Conservation (phyloP, 2,113 vertebrate species). For the Ceyx melanurus region DNA sequence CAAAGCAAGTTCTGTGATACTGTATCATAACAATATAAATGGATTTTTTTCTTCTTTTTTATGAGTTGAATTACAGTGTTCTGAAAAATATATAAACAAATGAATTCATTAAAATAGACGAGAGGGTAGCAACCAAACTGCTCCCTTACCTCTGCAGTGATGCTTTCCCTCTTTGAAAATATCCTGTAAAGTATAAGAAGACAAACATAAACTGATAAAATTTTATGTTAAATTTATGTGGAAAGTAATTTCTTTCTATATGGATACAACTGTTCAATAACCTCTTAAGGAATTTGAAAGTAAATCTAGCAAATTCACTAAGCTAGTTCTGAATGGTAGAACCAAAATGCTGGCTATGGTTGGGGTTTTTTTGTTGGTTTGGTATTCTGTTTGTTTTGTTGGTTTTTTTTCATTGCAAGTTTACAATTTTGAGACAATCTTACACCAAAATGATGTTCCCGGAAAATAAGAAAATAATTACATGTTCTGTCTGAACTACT, state of each 20-base stretch:
- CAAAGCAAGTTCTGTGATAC: not conserved
- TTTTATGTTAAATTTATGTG: conserved; percentile 58
- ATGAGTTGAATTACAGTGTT: not conserved
- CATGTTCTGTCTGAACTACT: conserved; percentile 63
- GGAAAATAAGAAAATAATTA: conserved; percentile 72
- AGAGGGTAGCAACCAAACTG: not conserved
- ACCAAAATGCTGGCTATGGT: not conserved
- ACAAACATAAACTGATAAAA: not conserved
- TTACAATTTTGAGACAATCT: conserved; percentile 32
- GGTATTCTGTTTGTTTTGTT: not conserved
- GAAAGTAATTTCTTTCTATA: conserved; percentile 63
- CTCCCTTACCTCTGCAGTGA: not conserved
- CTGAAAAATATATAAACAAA: not conserved
- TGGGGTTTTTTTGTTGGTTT: too few species aligned
- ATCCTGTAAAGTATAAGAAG: conserved; percentile 25
- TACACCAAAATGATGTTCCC: conserved; percentile 27
- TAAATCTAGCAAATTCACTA: conserved; percentile 49
- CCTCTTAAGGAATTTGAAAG: conserved; percentile 48
- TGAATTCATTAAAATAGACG: not conserved
- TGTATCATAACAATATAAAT: not conserved
- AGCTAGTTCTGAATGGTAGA: conserved; percentile 47
- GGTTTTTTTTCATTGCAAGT: not conserved
- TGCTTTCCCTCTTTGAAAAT: conserved; percentile 7
- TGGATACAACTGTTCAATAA: conserved; percentile 55
- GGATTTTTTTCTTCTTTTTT: not conserved